Evolutionary conservation across 2,113 vertebrate genomes (phyloP).

Genomic region (Porphyrio hochstetteri): DNA sequence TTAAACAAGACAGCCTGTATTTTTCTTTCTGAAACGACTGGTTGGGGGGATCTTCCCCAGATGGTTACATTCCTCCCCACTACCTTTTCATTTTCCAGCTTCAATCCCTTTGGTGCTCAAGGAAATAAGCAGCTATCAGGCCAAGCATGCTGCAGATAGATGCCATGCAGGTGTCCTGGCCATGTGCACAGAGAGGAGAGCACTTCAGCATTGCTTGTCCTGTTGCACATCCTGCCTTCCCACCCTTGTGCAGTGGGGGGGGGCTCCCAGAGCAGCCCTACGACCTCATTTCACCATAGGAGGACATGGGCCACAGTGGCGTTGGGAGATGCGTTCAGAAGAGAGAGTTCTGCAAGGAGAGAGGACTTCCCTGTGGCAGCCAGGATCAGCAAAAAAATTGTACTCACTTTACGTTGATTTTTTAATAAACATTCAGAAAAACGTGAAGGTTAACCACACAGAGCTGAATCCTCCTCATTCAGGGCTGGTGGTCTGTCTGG

Average conservation of each 20-base stretch:
- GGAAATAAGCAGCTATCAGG: background rate
- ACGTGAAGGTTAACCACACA: rapidly evolving
- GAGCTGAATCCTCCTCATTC: background rate
- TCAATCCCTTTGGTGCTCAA: background rate
- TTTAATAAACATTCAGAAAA: background rate
- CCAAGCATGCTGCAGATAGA: background rate
- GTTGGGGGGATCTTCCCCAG: background rate
- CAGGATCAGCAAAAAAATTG: background rate
- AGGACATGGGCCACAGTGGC: rapidly evolving
- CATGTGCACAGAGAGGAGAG: rapidly evolving
- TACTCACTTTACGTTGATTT: background rate
- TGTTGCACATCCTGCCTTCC: background rate
- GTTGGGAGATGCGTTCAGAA: background rate
- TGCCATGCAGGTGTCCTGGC: background rate
- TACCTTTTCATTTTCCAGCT: background rate
- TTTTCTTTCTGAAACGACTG: slow-evolving; percentile 6
- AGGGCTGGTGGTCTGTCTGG: background rate
- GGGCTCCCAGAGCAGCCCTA: background rate
- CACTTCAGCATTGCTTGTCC: rapidly evolving
- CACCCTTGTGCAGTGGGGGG: rapidly evolving
- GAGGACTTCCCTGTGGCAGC: background rate
- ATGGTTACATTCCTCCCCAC: background rate
- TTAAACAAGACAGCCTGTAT: background rate
- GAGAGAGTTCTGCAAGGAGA: background rate
- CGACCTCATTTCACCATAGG: rapidly evolving